Base-by-base conservation (phyloP, 1,140 invertebrate genomes). In the Trichoplusia ni region DNA sequence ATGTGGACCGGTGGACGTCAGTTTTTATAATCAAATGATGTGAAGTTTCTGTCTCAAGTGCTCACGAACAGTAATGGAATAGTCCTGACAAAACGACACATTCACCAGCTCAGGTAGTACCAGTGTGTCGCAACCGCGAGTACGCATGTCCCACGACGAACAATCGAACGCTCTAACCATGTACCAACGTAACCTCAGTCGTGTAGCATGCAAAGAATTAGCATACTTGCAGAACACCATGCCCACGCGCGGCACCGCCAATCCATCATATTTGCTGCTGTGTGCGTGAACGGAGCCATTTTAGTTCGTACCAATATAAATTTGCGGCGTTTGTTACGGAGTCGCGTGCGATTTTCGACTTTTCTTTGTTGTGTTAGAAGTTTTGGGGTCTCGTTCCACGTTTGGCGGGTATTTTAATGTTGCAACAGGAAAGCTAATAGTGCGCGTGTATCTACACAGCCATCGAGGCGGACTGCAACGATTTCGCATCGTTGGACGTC, bases 261-360 rank as follows among this genome's bases (percentile, higher is more conserved):
- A 88, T 88, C 81, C 82, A 82, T 84, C 85, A 88, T 86, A 83
- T 74, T 67, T 64, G 72, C 73, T 77, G 76, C 67, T 86, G 81
- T 80, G 79, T 81, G 82, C 73, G 79, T 83, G 77, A 69, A 80
- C 77, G 25, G 60, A 69, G 67, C 59, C 71, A 60, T 73, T 82
- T 82, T 73, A 56, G 66, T 70, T 67, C 59, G 51, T 61, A 67
- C 67, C 46, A 67, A 62, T 33, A 65, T 71, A 68, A 69, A 75
- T 78, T 72, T 74, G 71, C 66, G 38, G 53, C 42, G 18, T 49
- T 46, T 40, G 14, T 21, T 61, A 40, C 46, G 31, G 8, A n/a
- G 16, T 60, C 19, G 33, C n/a, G 42, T 11, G 54, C 63, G 64
- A 63, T 59, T 58, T 49, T 60, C 27, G n/a, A 58, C 23, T 51